Evolutionary conservation across 2,888 invertebrate species (phyloP).

Genomic region (Caenorhabditis drosophilae): DNA sequence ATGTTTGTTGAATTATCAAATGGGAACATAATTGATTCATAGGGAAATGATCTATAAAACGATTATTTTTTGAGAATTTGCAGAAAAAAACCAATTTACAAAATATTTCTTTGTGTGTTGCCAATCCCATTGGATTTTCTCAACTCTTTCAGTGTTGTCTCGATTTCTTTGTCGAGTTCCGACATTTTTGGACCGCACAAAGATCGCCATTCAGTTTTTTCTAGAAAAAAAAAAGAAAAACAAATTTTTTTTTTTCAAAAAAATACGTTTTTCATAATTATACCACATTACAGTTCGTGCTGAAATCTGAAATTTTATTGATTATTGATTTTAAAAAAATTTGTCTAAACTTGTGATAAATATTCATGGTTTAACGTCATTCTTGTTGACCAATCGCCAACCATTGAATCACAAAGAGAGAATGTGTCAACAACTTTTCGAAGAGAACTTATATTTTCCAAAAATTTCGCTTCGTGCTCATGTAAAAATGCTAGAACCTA

Average conservation of each 20-base stretch:
- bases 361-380: conserved; percentile 15
- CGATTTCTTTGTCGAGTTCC: conserved; percentile 15
- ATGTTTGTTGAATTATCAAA: conserved; percentile 11
- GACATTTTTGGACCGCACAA: conserved; percentile 8
- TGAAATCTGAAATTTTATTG: conserved; percentile 3
- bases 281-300: conserved; percentile 26
- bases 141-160: conserved; percentile 2
- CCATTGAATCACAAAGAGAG: conserved; percentile 13
- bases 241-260: conserved; percentile 5
- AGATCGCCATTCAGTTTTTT: background rate
- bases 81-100: conserved; percentile 11
- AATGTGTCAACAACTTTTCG: conserved; percentile 17
- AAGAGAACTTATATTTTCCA: conserved; percentile 10
- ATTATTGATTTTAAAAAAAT: background rate
- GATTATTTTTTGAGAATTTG: background rate
- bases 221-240: background rate
- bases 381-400: conserved; percentile 4
- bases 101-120: conserved; percentile 5
- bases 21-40: conserved; percentile 8
- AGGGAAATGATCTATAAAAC: conserved; percentile 17
- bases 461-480: conserved; percentile 25
- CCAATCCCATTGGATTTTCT: conserved; percentile 16
- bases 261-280: conserved; percentile 9
- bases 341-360: conserved; percentile 2
- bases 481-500: conserved; percentile 17